Conservation (phyloP, 2,888 invertebrate species). For the Gymnoscelis rufifasciata region DNA sequence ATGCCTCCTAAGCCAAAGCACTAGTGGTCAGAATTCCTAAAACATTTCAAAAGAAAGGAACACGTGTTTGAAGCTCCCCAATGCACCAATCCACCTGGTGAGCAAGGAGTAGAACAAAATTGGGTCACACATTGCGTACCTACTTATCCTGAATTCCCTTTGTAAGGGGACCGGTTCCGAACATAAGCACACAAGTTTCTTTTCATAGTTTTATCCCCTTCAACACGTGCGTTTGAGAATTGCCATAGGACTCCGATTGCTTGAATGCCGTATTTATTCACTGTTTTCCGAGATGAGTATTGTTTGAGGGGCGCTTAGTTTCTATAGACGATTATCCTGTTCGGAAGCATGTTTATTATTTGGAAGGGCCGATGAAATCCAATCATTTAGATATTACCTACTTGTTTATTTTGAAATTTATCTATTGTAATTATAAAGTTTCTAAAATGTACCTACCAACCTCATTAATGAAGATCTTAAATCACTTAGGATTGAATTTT, state of each 20-base stretch:
- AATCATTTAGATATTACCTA: no score
- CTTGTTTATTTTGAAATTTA: no score
- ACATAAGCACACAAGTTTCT: conserved; percentile 39
- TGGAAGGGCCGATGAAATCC: not conserved
- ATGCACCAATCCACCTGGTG: conserved; percentile 72
- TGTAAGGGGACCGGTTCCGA: conserved; percentile 45
- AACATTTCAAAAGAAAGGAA: conserved; percentile 2
- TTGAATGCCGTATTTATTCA: conserved; percentile 43
- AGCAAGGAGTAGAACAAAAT: conserved; percentile 44
- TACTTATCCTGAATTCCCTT: conserved; percentile 46
- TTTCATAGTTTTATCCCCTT: conserved; percentile 51
- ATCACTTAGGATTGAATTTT: no score
- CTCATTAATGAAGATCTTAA: no score
- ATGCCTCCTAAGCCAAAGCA: conserved; percentile 16
- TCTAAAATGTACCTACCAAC: no score
- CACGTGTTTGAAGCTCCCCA: conserved; percentile 41
- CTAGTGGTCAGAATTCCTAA: conserved; percentile 23
- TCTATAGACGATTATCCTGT: conserved; percentile 15
- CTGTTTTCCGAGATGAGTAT: conserved; percentile 26
- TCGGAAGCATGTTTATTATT: not conserved
- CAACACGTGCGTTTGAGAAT: conserved; percentile 66
- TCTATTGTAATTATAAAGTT: no score
- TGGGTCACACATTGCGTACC: conserved; percentile 71
- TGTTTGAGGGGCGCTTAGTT: conserved; percentile 24
- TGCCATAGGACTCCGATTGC: conserved; percentile 33